A percentile compares a stretch with the other conserved stretches of the same genome.
Conservation (phyloP, 2,797 vertebrate genomes). For the Rhabdophis nuchalis region DNA sequence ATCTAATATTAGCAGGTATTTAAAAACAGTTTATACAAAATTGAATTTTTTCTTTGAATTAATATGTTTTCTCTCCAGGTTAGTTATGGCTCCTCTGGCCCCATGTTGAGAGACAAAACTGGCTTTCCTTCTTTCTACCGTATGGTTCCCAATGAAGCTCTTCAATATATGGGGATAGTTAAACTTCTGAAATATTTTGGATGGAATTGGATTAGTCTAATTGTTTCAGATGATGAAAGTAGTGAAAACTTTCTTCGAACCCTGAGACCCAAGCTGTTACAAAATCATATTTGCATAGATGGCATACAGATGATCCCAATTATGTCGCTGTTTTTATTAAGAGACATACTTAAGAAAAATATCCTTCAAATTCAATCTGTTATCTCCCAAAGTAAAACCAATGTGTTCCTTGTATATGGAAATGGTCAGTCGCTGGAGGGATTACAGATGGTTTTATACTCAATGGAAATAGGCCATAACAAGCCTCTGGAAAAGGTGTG, state of each 20-base stretch:
- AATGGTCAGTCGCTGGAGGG: neutral
- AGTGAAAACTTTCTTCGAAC: neutral
- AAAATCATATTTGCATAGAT: neutral
- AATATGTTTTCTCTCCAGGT: neutral
- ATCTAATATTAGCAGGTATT: neutral
- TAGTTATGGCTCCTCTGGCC: neutral
- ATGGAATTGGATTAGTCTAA: neutral
- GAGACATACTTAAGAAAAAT: neutral
- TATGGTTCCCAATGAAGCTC: neutral
- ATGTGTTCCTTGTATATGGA: neutral
- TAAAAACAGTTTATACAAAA: neutral
- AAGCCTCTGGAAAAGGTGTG: neutral
- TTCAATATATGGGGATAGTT: neutral
- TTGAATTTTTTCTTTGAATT: too few species aligned
- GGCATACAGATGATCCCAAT: neutral
- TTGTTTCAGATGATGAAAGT: neutral
- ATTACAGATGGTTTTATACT: neutral
- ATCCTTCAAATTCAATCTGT: neutral
- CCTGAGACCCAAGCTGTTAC: neutral
- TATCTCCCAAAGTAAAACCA: neutral
- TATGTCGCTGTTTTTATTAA: neutral
- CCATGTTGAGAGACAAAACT: neutral
- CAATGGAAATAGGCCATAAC: neutral
- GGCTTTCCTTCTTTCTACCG: neutral
- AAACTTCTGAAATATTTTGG: neutral